A percentile compares a stretch with the other conserved stretches of the same genome.
phyloP scores from a whole-genome alignment of 1,140 invertebrate species.

The Drosophila varians region DNA sequence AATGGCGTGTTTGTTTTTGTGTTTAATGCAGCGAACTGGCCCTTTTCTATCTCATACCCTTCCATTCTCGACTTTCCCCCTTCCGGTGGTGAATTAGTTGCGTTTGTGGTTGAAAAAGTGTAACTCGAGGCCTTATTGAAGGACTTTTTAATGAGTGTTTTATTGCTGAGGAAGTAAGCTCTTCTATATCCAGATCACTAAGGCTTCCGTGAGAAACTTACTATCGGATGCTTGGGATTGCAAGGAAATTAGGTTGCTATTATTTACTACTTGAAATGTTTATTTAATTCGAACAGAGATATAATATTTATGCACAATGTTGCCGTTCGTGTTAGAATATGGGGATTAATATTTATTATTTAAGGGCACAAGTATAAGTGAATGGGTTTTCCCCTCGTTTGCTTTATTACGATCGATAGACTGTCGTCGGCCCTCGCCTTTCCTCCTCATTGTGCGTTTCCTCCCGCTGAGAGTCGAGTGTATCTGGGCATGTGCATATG shows the following conservation, averaged over 20 bases:
- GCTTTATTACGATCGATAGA: slow-evolving; percentile 67
- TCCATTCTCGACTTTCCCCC: slow-evolving; percentile 7
- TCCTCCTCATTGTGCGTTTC: slow-evolving; percentile 34
- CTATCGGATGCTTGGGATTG: slow-evolving; percentile 6
- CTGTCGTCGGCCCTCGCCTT: slow-evolving; percentile 43
- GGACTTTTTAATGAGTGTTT: slow-evolving; percentile 79
- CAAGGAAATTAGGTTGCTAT: too few species aligned
- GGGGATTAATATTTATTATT: slow-evolving; percentile 47
- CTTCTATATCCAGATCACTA: slow-evolving; percentile 12
- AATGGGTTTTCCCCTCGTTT: slow-evolving; percentile 34
- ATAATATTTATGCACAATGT: too few species aligned
- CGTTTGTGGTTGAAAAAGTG: slow-evolving; percentile 68
- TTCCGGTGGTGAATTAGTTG: slow-evolving; percentile 65
- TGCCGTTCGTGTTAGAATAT: too few species aligned
- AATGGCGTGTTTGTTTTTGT: slow-evolving; percentile 64
- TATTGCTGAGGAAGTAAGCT: slow-evolving; percentile 50
- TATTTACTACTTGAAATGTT: too few species aligned
- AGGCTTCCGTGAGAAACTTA: slow-evolving; percentile 18
- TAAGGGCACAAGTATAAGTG: slow-evolving; percentile 34
- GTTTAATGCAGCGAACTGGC: slow-evolving; percentile 64
- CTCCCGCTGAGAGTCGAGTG: slow-evolving; percentile 16
- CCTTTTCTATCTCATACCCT: neutral
- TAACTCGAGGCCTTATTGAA: slow-evolving; percentile 70
- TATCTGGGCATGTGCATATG: slow-evolving; percentile 20
- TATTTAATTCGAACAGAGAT: too few species aligned